Evolutionary conservation across 2,888 invertebrate species (phyloP).

Genomic region (Gerris lacustris): DNA sequence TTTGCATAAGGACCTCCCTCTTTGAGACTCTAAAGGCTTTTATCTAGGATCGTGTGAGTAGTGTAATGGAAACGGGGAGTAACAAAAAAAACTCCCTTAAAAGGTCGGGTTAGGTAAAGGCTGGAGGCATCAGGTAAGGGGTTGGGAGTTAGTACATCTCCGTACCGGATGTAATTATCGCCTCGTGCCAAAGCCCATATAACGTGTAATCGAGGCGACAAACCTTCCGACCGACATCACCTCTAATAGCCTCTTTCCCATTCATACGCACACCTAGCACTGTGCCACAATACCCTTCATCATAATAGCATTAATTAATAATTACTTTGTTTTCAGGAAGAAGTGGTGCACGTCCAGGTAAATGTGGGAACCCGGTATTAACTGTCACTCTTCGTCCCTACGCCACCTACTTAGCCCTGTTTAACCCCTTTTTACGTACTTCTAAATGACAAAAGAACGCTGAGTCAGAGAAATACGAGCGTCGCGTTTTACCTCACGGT

Average conservation of each 20-base stretch:
- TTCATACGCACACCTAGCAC: too few species aligned
- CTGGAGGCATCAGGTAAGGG: neutral
- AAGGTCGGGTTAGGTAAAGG: too few species aligned
- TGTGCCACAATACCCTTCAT: too few species aligned
- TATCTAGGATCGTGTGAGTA: too few species aligned
- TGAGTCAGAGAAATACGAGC: too few species aligned
- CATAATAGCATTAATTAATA: slow-evolving; percentile 1
- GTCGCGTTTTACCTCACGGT: too few species aligned
- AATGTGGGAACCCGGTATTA: neutral
- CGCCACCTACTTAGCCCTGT: neutral
- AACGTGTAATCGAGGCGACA: neutral
- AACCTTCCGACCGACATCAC: too few species aligned
- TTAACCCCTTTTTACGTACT: neutral
- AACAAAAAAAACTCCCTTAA: too few species aligned
- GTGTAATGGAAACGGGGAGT: too few species aligned
- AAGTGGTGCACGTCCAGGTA: neutral
- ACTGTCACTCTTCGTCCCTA: neutral
- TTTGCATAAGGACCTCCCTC: too few species aligned
- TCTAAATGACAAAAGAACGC: neutral
- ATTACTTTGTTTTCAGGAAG: neutral
- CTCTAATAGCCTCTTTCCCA: too few species aligned
- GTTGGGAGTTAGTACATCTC: neutral
- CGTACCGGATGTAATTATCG: neutral
- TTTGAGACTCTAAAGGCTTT: too few species aligned
- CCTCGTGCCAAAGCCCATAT: neutral